Base-by-base conservation (phyloP, 2,113 vertebrate genomes). In the Arenaria interpres region DNA sequence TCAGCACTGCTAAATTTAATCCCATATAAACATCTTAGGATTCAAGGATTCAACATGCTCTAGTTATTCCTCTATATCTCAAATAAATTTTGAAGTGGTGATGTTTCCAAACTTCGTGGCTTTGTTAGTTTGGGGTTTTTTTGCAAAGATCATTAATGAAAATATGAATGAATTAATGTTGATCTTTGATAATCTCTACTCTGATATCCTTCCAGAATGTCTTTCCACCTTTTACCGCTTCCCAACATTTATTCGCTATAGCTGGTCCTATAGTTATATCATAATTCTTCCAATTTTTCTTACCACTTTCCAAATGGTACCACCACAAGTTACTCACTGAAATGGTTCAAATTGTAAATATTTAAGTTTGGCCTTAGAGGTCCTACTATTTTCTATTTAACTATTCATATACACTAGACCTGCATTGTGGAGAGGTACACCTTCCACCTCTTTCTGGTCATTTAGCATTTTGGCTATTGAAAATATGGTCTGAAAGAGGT, bases 331-430 rank as follows among this genome's bases (percentile, higher is more conserved):
- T 85, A 35, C 46, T 77, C 7, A 25, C 39, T 41, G 18, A 57
- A 88, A 37, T 24, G 2, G 15, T 41, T 74, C 60, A 66, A 39
- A 12, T 4, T 72, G 21, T 15, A 92, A 88, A 76, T 46, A 67
- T 19, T 19, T 21, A 41, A 4, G 9, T 84, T 64, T 81, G 2
- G 33, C 16, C 7, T 67, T 22, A 56, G 7, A 87, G 3, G 2
- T 48, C 16, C 17, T 79, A 14, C 22, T 66, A 19, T 39, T 59
- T 72, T 45, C 33, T 73, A 1, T 89, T 89, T 72, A 16, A 11
- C 15, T 64, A 4, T 85, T 76, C 1, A 0, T 21, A 54, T 12
- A 46, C 3, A 5, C n/a, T 14, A 46, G 16, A 50, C 14, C 6
- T 7, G 11, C 25, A 25, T 21, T 41, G 12, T 21, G 14, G 5